Evolutionary conservation across 2,113 vertebrate species (phyloP), one percentile per base, ranked within the genome.

Genomic region (Microtus richardsoni): DNA sequence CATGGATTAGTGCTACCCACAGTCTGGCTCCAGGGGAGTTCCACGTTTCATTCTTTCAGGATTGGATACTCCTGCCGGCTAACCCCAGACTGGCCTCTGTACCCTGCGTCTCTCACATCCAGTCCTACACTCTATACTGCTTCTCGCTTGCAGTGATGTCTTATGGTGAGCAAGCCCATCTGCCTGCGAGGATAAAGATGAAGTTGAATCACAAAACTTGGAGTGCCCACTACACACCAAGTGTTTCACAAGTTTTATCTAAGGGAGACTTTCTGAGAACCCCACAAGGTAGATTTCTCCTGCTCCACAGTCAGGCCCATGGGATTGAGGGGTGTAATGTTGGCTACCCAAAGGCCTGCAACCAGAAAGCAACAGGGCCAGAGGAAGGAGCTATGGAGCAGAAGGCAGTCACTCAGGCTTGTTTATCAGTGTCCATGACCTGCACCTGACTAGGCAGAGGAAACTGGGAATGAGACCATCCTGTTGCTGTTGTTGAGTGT

Each of bases 91-190:
- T 44, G 22, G 1, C 14, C 75, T 39, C 9, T 14, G 44, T 30
- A 0, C 12, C 41, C 3, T 2, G 17, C 26, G 2, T 6, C 52
- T 0, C 0, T 13, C 13, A 4, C 9, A 0, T 4, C 8, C 49
- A 21, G 30, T 11, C 70, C 13, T 0, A 0, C 0, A 0, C 6
- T 77, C 7, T 41, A 0, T 13, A 14, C 47, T 21, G 2, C 5
- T 64, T 79, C 21, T 16, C n/a, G 54, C 14, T 14, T 10, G 0
- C 8, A 24, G 14, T 3, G 22, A 1, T 21, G 28, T 39, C 33
- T 85, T 39, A 10, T 22, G 8, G 10, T 13, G 44, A 58, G 58
- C 2, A 6, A 21, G 77, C 52, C 4, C 3, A 47, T 39, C 22
- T 1, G 39, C 71, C 84, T 62, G 39, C 0, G 60, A 84, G 62